Conservation (phyloP, 2,888 invertebrate species). For the Neoscelio sp. region DNA sequence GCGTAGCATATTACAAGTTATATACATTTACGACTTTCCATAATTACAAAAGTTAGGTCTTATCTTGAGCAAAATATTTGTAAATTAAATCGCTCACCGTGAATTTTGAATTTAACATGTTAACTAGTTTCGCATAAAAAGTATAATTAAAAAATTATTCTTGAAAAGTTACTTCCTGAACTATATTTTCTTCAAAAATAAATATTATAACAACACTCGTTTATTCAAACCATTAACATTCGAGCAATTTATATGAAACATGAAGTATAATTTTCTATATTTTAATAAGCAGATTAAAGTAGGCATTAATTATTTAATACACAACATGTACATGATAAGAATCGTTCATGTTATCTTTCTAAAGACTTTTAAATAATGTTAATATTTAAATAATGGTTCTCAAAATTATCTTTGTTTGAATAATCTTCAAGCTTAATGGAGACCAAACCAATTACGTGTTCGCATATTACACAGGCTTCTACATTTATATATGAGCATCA, state of each 20-base stretch:
- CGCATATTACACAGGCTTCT: slow-evolving; percentile 29
- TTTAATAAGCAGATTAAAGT: neutral
- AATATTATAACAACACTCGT: too few species aligned
- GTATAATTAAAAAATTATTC: slow-evolving; percentile 11
- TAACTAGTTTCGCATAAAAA: slow-evolving; percentile 7
- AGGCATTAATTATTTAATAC: neutral
- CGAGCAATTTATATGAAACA: neutral
- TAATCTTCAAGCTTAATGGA: slow-evolving; percentile 35
- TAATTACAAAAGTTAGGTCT: slow-evolving; percentile 28
- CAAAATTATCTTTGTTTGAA: slow-evolving; percentile 24
- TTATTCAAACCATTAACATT: neutral
- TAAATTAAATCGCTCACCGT: slow-evolving; percentile 3
- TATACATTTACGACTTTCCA: slow-evolving; percentile 25
- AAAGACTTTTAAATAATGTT: slow-evolving; percentile 9
- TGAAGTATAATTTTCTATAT: too few species aligned
- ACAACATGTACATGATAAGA: neutral
- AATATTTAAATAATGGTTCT: slow-evolving; percentile 21
- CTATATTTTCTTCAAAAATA: neutral
- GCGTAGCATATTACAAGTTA: slow-evolving; percentile 18
- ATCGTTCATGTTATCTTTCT: neutral
- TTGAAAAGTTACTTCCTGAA: neutral
- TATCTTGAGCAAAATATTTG: slow-evolving; percentile 33
- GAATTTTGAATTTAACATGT: slow-evolving; percentile 15
- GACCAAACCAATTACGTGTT: slow-evolving; percentile 34
- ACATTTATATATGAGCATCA: slow-evolving; percentile 30